Percentiles rank a stretch among this genome's conserved stretches.
phyloP scores from a whole-genome alignment of 2,888 invertebrate genomes.

The Rotaria sp. region DNA sequence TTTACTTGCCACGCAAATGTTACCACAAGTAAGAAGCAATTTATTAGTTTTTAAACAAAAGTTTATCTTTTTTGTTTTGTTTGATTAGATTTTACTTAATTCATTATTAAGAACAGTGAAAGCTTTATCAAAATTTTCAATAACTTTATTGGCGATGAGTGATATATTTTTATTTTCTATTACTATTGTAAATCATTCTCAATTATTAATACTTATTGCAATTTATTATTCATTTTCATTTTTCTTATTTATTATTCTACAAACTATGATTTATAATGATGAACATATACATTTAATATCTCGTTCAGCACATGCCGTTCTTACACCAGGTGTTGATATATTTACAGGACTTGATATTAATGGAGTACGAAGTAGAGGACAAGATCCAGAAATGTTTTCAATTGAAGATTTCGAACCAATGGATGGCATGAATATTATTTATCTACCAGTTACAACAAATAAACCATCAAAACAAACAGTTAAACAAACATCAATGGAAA shows the following conservation, averaged over 20 bases:
- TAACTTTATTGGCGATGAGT: neutral
- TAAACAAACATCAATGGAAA: neutral
- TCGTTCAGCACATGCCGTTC: neutral
- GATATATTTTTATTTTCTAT: neutral
- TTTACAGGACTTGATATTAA: neutral
- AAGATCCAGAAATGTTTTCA: neutral
- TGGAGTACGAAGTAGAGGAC: neutral
- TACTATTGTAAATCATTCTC: neutral
- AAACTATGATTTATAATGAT: neutral
- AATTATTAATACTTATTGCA: neutral
- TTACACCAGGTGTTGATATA: neutral
- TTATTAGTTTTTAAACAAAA: neutral
- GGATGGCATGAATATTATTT: neutral
- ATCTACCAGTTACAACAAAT: neutral
- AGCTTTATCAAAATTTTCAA: neutral
- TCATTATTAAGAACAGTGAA: neutral
- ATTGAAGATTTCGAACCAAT: neutral
- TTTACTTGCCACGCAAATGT: neutral
- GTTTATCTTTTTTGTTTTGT: neutral
- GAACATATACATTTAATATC: neutral
- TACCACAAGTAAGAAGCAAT: neutral
- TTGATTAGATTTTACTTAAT: neutral
- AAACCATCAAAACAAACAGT: neutral
- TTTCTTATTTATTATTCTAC: neutral
- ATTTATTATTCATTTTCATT: neutral